Percentiles rank a stretch among this genome's conserved stretches.
These are phyloP conservation scores for Cisticola juncidis DNA, from an alignment of 2,113 vertebrate species.

Conservation along the genomic window DNA sequence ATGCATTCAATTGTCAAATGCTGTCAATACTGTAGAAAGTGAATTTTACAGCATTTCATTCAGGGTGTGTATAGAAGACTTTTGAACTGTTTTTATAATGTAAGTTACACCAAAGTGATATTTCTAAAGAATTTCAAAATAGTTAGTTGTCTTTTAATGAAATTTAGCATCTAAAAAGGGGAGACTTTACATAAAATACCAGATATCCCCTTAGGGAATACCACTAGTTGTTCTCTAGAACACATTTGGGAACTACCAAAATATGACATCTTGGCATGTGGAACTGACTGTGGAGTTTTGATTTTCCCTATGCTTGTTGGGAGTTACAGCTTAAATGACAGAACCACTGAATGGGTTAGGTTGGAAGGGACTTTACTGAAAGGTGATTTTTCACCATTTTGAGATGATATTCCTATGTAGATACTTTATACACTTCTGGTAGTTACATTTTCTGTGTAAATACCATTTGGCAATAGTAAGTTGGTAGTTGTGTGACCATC, in stretches of 20 bases:
- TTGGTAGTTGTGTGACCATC: neutral
- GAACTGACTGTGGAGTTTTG: neutral
- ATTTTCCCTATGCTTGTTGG: neutral
- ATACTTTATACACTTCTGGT: rapidly evolving
- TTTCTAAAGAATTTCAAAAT: neutral
- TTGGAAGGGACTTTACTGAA: neutral
- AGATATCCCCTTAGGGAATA: neutral
- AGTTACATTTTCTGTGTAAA: neutral
- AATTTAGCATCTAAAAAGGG: neutral
- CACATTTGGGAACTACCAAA: neutral
- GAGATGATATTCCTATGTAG: neutral
- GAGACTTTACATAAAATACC: neutral
- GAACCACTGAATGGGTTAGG: neutral
- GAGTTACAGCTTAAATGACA: neutral
- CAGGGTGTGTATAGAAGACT: neutral
- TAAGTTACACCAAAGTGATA: neutral
- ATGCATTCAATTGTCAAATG: neutral
- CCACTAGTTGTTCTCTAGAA: neutral
- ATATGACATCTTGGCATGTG: neutral
- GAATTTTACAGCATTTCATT: neutral
- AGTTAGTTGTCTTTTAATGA: neutral
- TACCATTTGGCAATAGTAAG: neutral
- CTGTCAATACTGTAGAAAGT: neutral
- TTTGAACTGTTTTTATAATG: neutral
- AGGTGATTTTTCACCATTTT: neutral